Conservation (phyloP, 2,888 invertebrate genomes). For the Zhuqinia jingwanae region DNA sequence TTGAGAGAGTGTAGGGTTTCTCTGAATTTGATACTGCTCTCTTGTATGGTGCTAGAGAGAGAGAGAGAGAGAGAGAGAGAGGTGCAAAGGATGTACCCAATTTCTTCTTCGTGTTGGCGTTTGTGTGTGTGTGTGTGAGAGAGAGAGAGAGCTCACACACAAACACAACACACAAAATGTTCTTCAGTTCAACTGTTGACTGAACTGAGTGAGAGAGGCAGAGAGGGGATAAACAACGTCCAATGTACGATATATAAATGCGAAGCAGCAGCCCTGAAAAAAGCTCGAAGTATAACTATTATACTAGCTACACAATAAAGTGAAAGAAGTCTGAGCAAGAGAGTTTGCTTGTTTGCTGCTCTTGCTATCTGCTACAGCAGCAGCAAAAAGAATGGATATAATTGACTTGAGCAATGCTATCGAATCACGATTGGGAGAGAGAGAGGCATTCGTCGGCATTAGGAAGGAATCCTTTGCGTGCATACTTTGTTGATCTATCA, state of each 20-base stretch:
- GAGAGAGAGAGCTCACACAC: no score
- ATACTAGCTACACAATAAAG: neutral
- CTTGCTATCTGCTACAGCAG: neutral
- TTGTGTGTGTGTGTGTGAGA: no score
- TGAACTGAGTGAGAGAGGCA: neutral
- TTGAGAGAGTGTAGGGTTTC: constrained; percentile 60
- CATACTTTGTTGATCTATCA: constrained; percentile 14
- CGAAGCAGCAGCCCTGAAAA: neutral
- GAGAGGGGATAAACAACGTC: constrained; percentile 39
- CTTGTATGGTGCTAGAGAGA: constrained; percentile 59
- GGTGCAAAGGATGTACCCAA: constrained; percentile 9
- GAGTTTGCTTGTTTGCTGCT: neutral
- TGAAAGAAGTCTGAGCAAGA: neutral
- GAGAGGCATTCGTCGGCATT: constrained; percentile 6
- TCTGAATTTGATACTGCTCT: constrained; percentile 61
- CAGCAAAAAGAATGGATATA: neutral
- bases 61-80: constrained; percentile 8
- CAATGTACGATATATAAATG: no score
- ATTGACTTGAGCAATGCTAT: constrained; percentile 39
- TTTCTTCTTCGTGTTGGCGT: constrained; percentile 43
- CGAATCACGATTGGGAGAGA: constrained; percentile 20
- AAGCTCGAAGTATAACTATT: constrained; percentile 2
- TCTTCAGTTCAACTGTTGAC: constrained; percentile 54
- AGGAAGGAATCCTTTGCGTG: constrained; percentile 9
- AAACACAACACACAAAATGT: no score